Evolutionary conservation across 1,140 invertebrate species (phyloP).

Genomic region (Helicoverpa zea): DNA sequence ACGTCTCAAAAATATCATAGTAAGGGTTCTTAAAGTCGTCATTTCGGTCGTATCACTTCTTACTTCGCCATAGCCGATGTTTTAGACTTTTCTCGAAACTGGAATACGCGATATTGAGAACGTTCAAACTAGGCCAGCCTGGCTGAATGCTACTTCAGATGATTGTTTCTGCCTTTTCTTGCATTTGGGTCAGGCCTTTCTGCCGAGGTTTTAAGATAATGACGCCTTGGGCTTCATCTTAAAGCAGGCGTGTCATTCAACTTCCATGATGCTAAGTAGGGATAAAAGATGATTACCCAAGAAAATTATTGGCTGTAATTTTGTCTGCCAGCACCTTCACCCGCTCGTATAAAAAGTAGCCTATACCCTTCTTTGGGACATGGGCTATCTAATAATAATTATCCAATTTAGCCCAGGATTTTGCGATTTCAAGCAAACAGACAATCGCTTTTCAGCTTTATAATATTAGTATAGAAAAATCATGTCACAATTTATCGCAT

Average conservation of each 20-base stretch:
- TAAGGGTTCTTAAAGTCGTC: constrained; percentile 38
- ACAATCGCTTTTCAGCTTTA: too few relatives aligned
- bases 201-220: constrained; percentile 3
- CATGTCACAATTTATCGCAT: too few relatives aligned
- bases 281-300: too few relatives aligned
- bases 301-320: too few relatives aligned
- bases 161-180: constrained; percentile 13
- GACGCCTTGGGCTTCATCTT: background rate
- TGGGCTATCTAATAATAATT: too few relatives aligned
- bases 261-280: too few relatives aligned
- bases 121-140: constrained; percentile 56
- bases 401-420: too few relatives aligned
- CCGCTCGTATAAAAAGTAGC: too few relatives aligned
- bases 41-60: constrained; percentile 61
- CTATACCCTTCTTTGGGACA: too few relatives aligned
- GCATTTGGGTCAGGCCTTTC: constrained; percentile 12
- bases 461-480: too few relatives aligned
- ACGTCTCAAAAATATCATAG: constrained; percentile 9
- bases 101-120: constrained; percentile 49
- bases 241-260: constrained; percentile 4
- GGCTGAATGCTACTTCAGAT: constrained; percentile 20
- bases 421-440: too few relatives aligned
- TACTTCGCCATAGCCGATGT: constrained; percentile 57
- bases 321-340: too few relatives aligned
- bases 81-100: constrained; percentile 58